Base-by-base conservation (phyloP, 2,888 invertebrate species). In the Polyommatus iphigenia region DNA sequence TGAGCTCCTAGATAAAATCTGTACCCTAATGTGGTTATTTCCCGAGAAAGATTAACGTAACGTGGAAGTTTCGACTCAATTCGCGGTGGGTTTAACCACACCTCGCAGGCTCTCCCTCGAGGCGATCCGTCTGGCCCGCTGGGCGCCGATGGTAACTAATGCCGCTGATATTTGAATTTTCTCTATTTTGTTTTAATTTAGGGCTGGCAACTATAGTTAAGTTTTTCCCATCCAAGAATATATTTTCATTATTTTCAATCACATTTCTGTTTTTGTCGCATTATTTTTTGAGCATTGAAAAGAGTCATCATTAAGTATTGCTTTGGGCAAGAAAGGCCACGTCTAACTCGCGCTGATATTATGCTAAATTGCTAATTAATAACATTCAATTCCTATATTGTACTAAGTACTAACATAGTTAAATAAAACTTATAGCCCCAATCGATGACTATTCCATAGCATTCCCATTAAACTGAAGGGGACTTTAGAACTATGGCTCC, bases 381-480 rank as follows among this genome's bases (percentile, higher is more conserved):
- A 15, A 67, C 67, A 18, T 29, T 67, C 6, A 67, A 15, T 13
- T 13, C 24, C 67, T 24, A 24, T 20, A 67, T 6, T 24, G 24
- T 24, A 24, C 24, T 24, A 24, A 24, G 3, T 1, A 18, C 67
- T 67, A 67, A 67, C 29, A 41, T 73, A 10, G 20, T 73, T 46
- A 46, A 3, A 46, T 46, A 10, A 73, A 20, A 20, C n/a, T 73
- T 73, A 46, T 73, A 46, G 20, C 15, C 41, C 24, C 20, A 73
- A 46, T 73, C 46, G 73, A 41, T 46, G 73, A 46, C 41, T 73
- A 46, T 73, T 46, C 32, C 72, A 72, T 72, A 72, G 20, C 41
- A 72, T 20, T 67, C 67, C 67, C 73, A 73, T 73, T 73, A 46
- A 20, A 46, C 50, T 20, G 50, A 46, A 46, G 75, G 75, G 75